These are phyloP conservation scores for Naja naja DNA, from an alignment of 2,113 vertebrate species.

Conservation along the genomic window DNA sequence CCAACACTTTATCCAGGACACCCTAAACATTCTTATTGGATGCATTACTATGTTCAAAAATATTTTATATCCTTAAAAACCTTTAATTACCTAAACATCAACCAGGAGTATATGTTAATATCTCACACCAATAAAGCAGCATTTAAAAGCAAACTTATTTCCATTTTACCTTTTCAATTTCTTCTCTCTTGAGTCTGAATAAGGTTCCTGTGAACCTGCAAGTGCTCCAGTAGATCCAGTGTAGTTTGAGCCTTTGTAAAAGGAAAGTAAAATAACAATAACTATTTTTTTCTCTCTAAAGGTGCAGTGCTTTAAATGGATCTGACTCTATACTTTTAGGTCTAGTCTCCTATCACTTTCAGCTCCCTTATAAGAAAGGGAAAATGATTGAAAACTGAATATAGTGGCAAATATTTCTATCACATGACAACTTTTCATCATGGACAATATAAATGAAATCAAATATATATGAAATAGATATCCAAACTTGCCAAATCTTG, in stretches of 20 bases:
- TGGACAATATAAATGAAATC: background rate
- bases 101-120: background rate
- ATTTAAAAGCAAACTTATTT: background rate
- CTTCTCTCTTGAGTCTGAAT: slow-evolving; percentile 85
- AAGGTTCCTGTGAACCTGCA: slow-evolving; percentile 80
- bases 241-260: slow-evolving; percentile 84
- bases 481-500: background rate
- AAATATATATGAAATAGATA: background rate
- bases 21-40: background rate
- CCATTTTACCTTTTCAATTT: slow-evolving; percentile 81
- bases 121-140: background rate
- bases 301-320: slow-evolving; percentile 45
- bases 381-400: background rate
- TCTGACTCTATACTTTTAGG: background rate
- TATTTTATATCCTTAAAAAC: background rate
- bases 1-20: background rate
- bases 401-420: background rate
- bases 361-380: background rate
- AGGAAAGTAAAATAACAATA: slow-evolving; percentile 48
- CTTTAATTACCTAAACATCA: background rate
- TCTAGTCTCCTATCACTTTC: background rate
- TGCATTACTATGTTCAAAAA: background rate
- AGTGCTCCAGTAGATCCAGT: slow-evolving; percentile 84
- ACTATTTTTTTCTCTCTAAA: slow-evolving; percentile 14
- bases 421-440: background rate